phyloP scores from a whole-genome alignment of 2,113 vertebrate species.

The Crypturellus undulatus region DNA sequence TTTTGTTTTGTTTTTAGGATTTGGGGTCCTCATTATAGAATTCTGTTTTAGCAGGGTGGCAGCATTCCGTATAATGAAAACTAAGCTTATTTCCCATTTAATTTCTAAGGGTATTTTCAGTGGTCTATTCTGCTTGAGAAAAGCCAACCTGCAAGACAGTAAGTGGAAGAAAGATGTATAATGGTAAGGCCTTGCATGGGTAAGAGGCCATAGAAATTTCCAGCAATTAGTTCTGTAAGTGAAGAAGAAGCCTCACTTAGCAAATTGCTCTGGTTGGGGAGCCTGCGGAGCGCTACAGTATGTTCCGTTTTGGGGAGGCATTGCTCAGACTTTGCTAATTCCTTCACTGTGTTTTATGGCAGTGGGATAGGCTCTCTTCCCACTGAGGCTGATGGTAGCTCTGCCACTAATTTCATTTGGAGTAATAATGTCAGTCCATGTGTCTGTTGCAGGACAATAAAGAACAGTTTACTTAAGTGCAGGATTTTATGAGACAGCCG shows the following conservation, averaged over 20 bases:
- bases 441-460: constrained; percentile 62
- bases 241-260: constrained; percentile 36
- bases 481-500: constrained; percentile 36
- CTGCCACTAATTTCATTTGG: constrained; percentile 57
- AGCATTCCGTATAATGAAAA: neutral
- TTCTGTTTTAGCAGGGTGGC: neutral
- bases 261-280: constrained; percentile 14
- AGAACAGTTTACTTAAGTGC: constrained; percentile 62
- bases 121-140: neutral
- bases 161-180: neutral
- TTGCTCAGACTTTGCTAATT: constrained; percentile 62
- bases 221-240: neutral
- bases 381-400: constrained; percentile 4
- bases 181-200: neutral
- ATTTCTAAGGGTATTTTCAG: neutral
- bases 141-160: neutral
- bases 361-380: constrained; percentile 7
- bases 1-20: neutral
- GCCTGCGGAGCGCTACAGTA: constrained; percentile 23
- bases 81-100: neutral
- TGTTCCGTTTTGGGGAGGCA: constrained; percentile 52
- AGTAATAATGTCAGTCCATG: constrained; percentile 61
- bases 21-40: neutral
- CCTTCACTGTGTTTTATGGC: constrained; percentile 33
- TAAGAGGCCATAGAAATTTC: neutral